Conservation (phyloP, 2,113 vertebrate genomes). For the Montifringilla adamsi region DNA sequence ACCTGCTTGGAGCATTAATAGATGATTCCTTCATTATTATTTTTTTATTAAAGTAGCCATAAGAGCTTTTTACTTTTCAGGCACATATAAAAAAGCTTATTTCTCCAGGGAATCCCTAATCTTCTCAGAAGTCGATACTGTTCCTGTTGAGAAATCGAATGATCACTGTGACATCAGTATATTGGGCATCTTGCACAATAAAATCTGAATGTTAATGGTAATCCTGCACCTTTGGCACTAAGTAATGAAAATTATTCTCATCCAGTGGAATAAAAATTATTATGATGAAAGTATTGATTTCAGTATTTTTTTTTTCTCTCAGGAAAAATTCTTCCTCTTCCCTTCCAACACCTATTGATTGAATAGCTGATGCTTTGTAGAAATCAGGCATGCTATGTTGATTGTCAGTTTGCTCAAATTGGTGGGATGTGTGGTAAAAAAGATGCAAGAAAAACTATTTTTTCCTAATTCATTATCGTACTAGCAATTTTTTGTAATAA, state of each 20-base stretch:
- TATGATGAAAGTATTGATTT: background rate
- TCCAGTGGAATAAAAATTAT: background rate
- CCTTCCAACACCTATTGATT: background rate
- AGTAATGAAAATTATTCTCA: background rate
- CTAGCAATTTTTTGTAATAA: constrained; percentile 1
- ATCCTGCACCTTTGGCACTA: background rate
- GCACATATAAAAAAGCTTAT: background rate
- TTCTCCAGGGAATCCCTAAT: background rate
- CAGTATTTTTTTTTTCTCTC: background rate
- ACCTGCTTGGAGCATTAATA: background rate
- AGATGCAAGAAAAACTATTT: background rate
- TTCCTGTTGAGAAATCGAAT: background rate
- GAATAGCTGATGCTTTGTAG: background rate
- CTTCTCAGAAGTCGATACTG: background rate
- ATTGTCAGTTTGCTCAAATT: constrained; percentile 14
- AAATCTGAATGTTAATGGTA: background rate
- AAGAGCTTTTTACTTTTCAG: background rate
- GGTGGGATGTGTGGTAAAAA: constrained; percentile 27
- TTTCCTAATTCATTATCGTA: background rate
- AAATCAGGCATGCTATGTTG: constrained; percentile 20
- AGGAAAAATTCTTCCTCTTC: background rate
- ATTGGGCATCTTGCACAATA: background rate
- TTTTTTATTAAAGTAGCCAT: background rate
- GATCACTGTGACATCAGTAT: background rate
- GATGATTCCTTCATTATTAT: background rate